phyloP scores from a whole-genome alignment of 2,888 invertebrate species.

The Trisateles emortualis region DNA sequence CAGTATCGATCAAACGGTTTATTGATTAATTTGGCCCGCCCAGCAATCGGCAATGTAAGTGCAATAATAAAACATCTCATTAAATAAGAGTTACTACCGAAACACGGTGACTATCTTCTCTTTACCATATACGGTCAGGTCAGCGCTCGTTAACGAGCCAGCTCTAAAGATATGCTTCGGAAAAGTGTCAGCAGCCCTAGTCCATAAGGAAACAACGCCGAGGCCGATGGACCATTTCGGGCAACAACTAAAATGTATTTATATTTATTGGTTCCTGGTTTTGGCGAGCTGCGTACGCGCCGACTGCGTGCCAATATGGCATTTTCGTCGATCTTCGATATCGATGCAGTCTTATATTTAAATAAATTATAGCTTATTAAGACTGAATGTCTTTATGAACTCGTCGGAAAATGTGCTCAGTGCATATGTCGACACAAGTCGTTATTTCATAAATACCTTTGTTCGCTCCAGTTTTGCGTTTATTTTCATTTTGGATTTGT shows the following conservation, averaged over 20 bases:
- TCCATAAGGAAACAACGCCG: constrained; percentile 74
- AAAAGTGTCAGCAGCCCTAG: constrained; percentile 34
- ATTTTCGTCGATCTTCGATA: constrained; percentile 59
- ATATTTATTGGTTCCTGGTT: constrained; percentile 76
- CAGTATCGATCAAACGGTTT: neutral
- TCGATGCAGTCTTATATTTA: constrained; percentile 48
- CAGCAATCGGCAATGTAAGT: neutral
- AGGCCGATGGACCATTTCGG: constrained; percentile 67
- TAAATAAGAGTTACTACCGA: neutral
- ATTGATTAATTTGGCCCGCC: neutral
- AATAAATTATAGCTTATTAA: constrained; percentile 43
- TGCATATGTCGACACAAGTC: neutral
- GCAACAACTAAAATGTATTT: constrained; percentile 70
- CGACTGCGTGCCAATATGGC: constrained; percentile 56
- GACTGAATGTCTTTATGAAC: constrained; percentile 31
- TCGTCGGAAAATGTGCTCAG: constrained; percentile 24
- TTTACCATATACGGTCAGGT: constrained; percentile 9
- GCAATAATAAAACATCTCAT: neutral
- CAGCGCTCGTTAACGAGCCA: constrained; percentile 10
- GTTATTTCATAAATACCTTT: constrained; percentile 6
- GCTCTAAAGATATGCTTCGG: constrained; percentile 29
- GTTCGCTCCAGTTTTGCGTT: constrained; percentile 1
- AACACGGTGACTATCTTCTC: constrained; percentile 6
- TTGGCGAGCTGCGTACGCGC: constrained; percentile 61
- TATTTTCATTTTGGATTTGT: constrained; percentile 5